Conservation (phyloP, 2,113 vertebrate genomes). For the Trichechus manatus region DNA sequence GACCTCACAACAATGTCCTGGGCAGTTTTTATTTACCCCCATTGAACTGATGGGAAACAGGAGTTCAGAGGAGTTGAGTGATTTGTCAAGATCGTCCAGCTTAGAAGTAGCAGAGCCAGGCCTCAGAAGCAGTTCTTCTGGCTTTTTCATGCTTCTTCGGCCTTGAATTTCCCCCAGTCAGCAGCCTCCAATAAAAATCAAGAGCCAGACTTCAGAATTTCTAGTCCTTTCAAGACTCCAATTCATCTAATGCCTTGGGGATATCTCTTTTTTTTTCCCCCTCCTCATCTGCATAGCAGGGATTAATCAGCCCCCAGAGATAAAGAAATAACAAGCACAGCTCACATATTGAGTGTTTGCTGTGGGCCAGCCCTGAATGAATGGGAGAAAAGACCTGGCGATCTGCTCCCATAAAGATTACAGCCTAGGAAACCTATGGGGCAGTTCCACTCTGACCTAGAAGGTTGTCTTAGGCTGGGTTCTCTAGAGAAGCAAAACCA, state of each 20-base stretch:
- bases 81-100: background rate
- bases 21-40: no score
- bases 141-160: background rate
- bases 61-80: background rate
- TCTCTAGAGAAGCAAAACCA: no score
- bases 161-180: background rate
- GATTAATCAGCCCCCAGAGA: conserved; percentile 46
- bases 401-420: no score
- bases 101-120: background rate
- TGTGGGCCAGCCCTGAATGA: background rate
- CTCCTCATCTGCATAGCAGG: background rate
- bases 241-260: background rate
- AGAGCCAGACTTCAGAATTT: background rate
- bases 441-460: no score
- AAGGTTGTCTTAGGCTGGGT: no score
- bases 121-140: background rate
- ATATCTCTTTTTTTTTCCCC: background rate
- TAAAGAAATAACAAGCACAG: background rate
- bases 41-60: background rate
- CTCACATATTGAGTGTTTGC: background rate
- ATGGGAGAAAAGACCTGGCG: no score
- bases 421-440: no score
- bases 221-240: background rate
- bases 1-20: background rate
- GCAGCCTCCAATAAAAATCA: background rate